These are phyloP conservation scores for Pterocles burchelli DNA, from an alignment of 2,113 vertebrate genomes.

Conservation along the genomic window DNA sequence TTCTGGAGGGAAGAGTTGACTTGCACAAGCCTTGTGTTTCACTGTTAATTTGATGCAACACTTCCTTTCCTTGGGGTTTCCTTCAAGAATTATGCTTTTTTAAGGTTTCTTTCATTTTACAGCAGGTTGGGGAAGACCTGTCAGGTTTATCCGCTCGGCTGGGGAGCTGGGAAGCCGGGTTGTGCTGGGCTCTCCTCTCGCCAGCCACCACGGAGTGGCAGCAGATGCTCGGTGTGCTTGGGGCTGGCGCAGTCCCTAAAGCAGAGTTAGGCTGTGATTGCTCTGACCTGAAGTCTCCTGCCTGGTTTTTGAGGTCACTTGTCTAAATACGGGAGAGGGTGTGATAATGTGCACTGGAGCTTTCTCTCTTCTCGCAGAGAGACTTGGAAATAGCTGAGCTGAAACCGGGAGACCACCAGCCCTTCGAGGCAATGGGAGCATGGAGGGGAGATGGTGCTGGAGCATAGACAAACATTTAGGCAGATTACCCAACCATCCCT, in stretches of 20 bases:
- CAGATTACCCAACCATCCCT: neutral
- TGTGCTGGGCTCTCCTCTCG: neutral
- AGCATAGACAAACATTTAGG: neutral
- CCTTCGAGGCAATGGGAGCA: neutral
- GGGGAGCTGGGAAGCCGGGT: neutral
- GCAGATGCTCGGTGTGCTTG: neutral
- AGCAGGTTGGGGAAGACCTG: neutral
- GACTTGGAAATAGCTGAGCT: neutral
- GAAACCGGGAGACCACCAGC: neutral
- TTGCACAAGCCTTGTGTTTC: neutral
- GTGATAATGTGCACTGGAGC: neutral
- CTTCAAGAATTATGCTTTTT: neutral
- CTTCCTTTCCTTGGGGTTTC: neutral
- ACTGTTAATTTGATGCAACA: neutral
- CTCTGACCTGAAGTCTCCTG: neutral
- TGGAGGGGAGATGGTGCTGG: neutral
- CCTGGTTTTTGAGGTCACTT: neutral
- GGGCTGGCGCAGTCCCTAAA: neutral
- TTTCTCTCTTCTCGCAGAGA: neutral
- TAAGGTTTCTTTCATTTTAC: neutral
- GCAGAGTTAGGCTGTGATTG: neutral
- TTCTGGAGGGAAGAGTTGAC: neutral
- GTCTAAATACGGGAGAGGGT: neutral
- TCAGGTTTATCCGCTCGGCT: neutral
- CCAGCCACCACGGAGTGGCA: constrained; percentile 49